phyloP scores from a whole-genome alignment of 2,113 vertebrate species.

The Lophochroa leadbeateri region DNA sequence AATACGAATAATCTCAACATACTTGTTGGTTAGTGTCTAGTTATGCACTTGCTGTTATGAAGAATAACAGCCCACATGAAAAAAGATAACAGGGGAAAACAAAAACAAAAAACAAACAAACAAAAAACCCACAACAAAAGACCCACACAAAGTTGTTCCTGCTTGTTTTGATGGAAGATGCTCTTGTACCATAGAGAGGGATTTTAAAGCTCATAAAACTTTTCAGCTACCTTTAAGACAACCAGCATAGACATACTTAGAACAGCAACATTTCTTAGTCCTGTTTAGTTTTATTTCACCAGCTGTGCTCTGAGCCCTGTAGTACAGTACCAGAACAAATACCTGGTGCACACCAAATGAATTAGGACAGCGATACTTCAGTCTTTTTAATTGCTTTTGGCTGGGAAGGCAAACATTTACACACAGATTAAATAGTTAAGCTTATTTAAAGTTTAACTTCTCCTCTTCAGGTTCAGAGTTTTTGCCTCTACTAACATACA shows the following conservation, averaged over 20 bases:
- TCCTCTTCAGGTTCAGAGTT: background rate
- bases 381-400: background rate
- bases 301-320: rapidly evolving
- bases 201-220: background rate
- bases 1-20: background rate
- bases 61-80: background rate
- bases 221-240: background rate
- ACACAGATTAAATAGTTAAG: background rate
- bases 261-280: background rate
- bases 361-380: background rate
- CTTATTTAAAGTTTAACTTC: background rate
- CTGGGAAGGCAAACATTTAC: background rate
- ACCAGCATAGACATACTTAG: rapidly evolving
- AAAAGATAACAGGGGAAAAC: background rate
- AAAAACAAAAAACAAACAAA: background rate
- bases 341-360: rapidly evolving
- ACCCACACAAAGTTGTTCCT: background rate
- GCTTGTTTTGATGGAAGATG: background rate
- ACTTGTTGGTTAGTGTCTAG: background rate
- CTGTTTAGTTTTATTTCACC: background rate
- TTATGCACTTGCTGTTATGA: too few relatives aligned
- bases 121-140: background rate
- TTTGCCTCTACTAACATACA: background rate
- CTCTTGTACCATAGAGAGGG: rapidly evolving
- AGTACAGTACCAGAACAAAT: background rate